phyloP scores from a whole-genome alignment of 2,888 invertebrate genomes.

The Hedychridium roseum region DNA sequence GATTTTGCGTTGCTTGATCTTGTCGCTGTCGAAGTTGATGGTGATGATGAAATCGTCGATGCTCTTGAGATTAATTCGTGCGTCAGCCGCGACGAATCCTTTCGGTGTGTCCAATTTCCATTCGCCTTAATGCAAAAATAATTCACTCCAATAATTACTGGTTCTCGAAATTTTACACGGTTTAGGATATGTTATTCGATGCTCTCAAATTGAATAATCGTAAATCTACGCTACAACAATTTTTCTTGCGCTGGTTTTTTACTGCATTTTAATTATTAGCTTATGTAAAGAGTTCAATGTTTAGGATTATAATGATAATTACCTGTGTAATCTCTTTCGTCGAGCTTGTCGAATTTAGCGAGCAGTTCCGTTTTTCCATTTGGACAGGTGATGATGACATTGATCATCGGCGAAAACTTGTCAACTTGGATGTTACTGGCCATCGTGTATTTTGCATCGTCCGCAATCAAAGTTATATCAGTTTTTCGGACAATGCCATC shows the following conservation, averaged over 20 bases:
- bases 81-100: slow-evolving; percentile 65
- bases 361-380: slow-evolving; percentile 62
- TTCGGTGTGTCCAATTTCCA: slow-evolving; percentile 54
- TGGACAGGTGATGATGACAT: slow-evolving; percentile 65
- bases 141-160: too few relatives aligned
- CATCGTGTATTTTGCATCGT: slow-evolving; percentile 69
- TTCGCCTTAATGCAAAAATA: slow-evolving; percentile 40
- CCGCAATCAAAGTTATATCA: slow-evolving; percentile 65
- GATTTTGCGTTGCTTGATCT: slow-evolving; percentile 72
- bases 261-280: too few relatives aligned
- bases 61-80: slow-evolving; percentile 65
- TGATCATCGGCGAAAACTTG: slow-evolving; percentile 67
- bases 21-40: slow-evolving; percentile 70
- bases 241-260: too few relatives aligned
- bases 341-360: slow-evolving; percentile 64
- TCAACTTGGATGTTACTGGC: slow-evolving; percentile 67
- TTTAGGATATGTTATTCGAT: too few relatives aligned
- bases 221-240: too few relatives aligned
- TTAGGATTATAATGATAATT: too few relatives aligned
- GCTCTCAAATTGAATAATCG: too few relatives aligned
- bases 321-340: slow-evolving; percentile 70
- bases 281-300: too few relatives aligned
- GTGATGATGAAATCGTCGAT: slow-evolving; percentile 74
- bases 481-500: slow-evolving; percentile 48
- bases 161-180: too few relatives aligned